Evolutionary conservation across 2,888 invertebrate species (phyloP), one percentile per base, ranked within the genome.

Genomic region (Drosophila setosimentum): DNA sequence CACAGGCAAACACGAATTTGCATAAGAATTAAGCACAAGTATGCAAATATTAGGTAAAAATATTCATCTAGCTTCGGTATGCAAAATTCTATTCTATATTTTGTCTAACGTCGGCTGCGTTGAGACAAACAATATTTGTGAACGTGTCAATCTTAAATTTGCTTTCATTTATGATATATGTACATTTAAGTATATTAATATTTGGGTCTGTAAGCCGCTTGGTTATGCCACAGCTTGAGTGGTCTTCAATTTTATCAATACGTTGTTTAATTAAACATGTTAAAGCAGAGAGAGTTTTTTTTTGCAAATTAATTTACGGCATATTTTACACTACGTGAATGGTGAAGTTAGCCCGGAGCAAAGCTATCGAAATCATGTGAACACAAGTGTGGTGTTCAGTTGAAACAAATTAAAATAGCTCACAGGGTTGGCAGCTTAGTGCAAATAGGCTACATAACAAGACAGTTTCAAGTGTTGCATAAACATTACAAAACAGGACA

Each of bases 251-350:
- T 29, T 16, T 3, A 48, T 54, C n/a, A 49, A 27, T 63, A 30
- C 24, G 55, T 24, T 11, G 55, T 21, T 55, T 30, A 60, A 65
- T 51, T 50, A 45, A 63, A 49, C 35, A 60, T 66, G 53, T 63
- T n/a, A n/a, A n/a, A n/a, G n/a, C n/a, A n/a, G n/a, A n/a, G n/a
- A n/a, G n/a, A n/a, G n/a, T n/a, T n/a, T 62, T 60, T 51, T n/a
- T 16, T 16, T 35, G 32, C 45, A 74, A 61, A 69, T 73, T 66
- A 79, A 79, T 70, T 79, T 75, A 60, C 11, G 40, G 62, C 51
- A 60, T 60, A 48, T 78, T 55, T 51, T 10, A 27, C 37, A 67
- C 30, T 66, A 33, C 29, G 29, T 42, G 55, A 60, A 76, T 49
- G 57, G 60, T 66, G 35, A 29, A 59, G 30, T 59, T 59, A 13